Conservation (phyloP, 2,888 invertebrate genomes). For the Noctua fimbriata region DNA sequence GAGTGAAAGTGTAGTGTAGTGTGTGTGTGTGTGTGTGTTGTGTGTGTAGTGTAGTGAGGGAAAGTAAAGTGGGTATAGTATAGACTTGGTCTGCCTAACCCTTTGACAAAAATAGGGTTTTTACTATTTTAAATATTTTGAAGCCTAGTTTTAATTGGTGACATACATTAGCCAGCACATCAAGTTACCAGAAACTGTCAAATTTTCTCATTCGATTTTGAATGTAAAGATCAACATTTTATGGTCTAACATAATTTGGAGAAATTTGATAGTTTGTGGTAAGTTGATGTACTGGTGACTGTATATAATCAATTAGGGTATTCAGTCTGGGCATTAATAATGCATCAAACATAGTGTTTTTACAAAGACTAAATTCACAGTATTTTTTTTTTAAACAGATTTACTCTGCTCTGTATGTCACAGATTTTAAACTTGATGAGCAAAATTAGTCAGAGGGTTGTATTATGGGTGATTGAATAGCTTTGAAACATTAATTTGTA, state of each 20-base stretch:
- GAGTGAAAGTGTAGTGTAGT: too few relatives aligned
- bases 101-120: not conserved
- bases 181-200: too few relatives aligned
- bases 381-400: not conserved
- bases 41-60: too few relatives aligned
- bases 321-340: not conserved
- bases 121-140: not conserved
- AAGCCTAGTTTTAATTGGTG: not conserved
- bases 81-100: not conserved
- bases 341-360: too few relatives aligned
- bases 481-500: not conserved
- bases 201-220: too few relatives aligned
- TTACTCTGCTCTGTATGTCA: not conserved
- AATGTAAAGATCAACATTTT: too few relatives aligned
- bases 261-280: too few relatives aligned
- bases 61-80: not conserved
- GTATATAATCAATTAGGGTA: too few relatives aligned
- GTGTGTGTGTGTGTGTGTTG: too few relatives aligned
- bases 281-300: too few relatives aligned
- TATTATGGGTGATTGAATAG: not conserved
- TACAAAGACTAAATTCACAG: not conserved
- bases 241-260: too few relatives aligned
- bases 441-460: not conserved
- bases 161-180: too few relatives aligned
- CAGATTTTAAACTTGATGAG: not conserved